phyloP scores from a whole-genome alignment of 2,113 vertebrate species.

The Isurus oxyrinchus region DNA sequence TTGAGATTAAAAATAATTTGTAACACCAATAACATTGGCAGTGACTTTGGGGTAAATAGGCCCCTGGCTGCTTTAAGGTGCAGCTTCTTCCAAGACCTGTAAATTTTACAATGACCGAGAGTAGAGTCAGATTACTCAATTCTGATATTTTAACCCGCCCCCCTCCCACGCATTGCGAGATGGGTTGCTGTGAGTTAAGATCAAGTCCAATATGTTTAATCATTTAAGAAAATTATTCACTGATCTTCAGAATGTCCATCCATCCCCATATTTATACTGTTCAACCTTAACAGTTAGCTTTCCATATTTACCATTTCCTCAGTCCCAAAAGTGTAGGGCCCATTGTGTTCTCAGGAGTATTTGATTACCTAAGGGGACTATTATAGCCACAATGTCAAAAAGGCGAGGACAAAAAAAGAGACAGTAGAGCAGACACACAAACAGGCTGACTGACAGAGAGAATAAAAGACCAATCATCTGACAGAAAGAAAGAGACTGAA shows the following conservation, averaged over 20 bases:
- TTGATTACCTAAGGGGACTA: neutral
- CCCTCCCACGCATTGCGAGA: too few relatives aligned
- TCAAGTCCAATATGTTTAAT: neutral
- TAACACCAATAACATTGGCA: too few relatives aligned
- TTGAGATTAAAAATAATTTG: too few relatives aligned
- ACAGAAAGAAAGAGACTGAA: neutral
- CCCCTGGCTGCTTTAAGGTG: too few relatives aligned
- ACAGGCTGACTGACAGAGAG: neutral
- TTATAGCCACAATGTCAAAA: neutral
- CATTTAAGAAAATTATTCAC: neutral
- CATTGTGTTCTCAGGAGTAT: neutral
- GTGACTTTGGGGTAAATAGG: too few relatives aligned
- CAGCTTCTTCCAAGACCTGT: too few relatives aligned
- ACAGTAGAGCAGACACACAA: neutral
- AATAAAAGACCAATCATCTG: neutral
- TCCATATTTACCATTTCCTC: neutral
- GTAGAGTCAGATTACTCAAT: neutral
- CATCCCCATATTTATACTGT: neutral
- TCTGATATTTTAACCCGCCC: neutral
- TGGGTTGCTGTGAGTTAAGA: neutral
- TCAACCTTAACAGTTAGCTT: neutral
- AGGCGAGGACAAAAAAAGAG: neutral
- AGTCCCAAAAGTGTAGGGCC: neutral
- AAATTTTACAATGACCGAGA: too few relatives aligned
- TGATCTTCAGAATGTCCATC: neutral